These are phyloP conservation scores for Pycnomerus fuliginosus DNA, from an alignment of 2,888 invertebrate species.

Conservation along the genomic window DNA sequence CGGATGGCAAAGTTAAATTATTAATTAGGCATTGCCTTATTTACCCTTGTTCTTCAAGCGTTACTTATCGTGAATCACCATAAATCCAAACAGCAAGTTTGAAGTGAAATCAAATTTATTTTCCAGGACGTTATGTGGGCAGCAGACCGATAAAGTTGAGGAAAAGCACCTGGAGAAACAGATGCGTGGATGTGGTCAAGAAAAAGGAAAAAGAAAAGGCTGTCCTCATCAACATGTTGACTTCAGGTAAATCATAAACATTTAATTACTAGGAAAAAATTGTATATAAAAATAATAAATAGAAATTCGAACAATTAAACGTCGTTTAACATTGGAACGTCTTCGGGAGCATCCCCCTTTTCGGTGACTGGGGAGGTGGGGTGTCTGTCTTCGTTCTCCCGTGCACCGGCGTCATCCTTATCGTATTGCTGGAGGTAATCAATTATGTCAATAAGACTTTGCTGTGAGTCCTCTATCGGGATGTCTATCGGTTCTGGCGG, in stretches of 20 bases:
- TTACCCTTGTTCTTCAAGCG: no score
- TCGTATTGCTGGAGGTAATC: conserved; percentile 55
- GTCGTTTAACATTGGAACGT: not conserved
- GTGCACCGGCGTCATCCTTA: conserved; percentile 49
- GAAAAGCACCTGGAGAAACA: conserved; percentile 94
- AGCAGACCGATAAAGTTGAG: conserved; percentile 96
- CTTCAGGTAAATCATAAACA: conserved; percentile 52
- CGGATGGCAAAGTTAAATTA: no score
- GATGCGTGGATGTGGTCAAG: conserved; percentile 88
- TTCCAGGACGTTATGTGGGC: conserved; percentile 93
- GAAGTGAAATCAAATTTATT: conserved; percentile 18
- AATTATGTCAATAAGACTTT: conserved; percentile 55
- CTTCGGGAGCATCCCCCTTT: conserved; percentile 5
- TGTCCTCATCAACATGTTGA: conserved; percentile 71
- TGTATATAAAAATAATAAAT: conserved; percentile 3
- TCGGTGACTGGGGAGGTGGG: conserved; percentile 13
- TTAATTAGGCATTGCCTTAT: no score
- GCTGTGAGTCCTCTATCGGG: conserved; percentile 64
- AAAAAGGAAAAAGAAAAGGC: conserved; percentile 97
- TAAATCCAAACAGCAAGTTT: not conserved
- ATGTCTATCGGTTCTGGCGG: conserved; percentile 70
- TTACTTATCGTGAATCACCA: no score
- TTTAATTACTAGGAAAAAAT: conserved; percentile 4
- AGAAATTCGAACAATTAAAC: not conserved
- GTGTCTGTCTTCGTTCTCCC: conserved; percentile 42